Conservation (phyloP, 1,140 invertebrate species). For the Oncopeltus fasciatus region DNA sequence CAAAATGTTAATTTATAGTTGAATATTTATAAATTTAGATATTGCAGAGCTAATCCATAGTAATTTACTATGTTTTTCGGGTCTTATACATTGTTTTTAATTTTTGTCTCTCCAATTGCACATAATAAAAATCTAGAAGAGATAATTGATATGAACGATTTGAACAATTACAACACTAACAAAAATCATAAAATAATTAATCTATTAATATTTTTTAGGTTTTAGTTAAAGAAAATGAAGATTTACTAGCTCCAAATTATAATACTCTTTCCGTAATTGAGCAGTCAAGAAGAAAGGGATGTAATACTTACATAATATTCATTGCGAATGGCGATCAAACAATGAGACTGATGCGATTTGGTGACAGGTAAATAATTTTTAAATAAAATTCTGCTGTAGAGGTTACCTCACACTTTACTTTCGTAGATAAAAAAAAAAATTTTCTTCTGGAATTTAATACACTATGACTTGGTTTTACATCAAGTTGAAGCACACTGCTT, state of each 20-base stretch:
- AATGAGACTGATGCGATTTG: slow-evolving; percentile 45
- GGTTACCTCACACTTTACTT: too few relatives aligned
- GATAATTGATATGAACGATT: background rate
- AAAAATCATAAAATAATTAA: background rate
- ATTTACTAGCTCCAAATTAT: slow-evolving; percentile 43
- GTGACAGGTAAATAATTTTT: slow-evolving; percentile 46
- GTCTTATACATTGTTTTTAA: background rate
- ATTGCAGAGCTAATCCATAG: too few relatives aligned
- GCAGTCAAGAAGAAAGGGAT: slow-evolving; percentile 43
- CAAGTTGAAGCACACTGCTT: too few relatives aligned
- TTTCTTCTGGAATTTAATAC: too few relatives aligned
- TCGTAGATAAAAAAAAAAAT: too few relatives aligned
- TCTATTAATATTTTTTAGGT: slow-evolving; percentile 32
- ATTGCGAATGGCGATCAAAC: slow-evolving; percentile 55
- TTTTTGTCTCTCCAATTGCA: background rate
- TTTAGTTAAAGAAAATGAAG: slow-evolving; percentile 44
- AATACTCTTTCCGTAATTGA: slow-evolving; percentile 37
- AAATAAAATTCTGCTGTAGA: too few relatives aligned
- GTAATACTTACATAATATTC: slow-evolving; percentile 53
- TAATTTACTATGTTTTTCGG: too few relatives aligned
- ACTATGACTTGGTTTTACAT: too few relatives aligned
- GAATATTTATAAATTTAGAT: too few relatives aligned
- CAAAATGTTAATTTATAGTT: too few relatives aligned
- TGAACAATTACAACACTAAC: background rate
- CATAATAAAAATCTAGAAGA: background rate